Base-by-base conservation (phyloP, 2,113 vertebrate species). In the Syngnathus scovelli region DNA sequence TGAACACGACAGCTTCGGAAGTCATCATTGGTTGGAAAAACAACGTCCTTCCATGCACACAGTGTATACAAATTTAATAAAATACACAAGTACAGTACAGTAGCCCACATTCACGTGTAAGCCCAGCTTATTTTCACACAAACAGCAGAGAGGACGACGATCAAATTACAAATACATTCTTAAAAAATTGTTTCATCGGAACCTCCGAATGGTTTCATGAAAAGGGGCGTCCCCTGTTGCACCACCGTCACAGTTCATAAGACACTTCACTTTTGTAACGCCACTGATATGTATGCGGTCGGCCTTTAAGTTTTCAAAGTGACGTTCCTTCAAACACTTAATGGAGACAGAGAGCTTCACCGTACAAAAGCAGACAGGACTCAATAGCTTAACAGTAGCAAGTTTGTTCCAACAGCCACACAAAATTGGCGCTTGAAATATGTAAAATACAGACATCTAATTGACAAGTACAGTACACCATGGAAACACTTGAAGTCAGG, bases 31-130 rank as follows among this genome's bases (percentile, higher is more conserved):
- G 89, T 93, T 41, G 92, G 27, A 92, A 93, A 95, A 95, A 95
- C 90, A 93, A 94, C 92, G 92, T 91, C 94, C 93, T 92, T 92
- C 93, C 92, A 93, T 93, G 93, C 92, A 92, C 93, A 93, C 94
- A 93, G 93, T 95, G 95, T 96, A 95, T 97, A 97, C 94, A 96
- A 96, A 97, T 97, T 97, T 97, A 96, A 97, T 97, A 97, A 97
- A 97, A 95, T 95, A 95, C 95, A 96, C 94, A 95, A 96, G 94
- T 94, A 62, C 61, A 81, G 71, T 88, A 89, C 86, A 90, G 85
- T 95, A 94, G 95, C 94, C 94, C 93, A 96, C 95, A 95, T 95
- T 95, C 95, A 97, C 94, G 90, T 92, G 95, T 95, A 95, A 94
- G 94, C 95, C 94, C 94, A 93, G 93, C 94, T 97, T 94, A 95